Evolutionary conservation across 2,888 invertebrate species (phyloP).

Genomic region (Agrochola lychnidis): DNA sequence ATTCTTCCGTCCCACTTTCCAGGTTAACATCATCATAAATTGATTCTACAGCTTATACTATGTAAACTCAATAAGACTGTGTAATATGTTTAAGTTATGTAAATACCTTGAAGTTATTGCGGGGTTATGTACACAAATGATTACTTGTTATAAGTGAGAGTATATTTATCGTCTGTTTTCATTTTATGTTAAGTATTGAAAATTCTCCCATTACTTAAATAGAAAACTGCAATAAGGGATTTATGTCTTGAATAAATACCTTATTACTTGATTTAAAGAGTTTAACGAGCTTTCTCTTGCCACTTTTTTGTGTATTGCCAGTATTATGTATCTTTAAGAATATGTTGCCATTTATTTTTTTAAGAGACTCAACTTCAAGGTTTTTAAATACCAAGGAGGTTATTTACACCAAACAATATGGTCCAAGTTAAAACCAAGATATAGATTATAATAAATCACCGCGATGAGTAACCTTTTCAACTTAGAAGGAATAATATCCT

Average conservation of each 20-base stretch:
- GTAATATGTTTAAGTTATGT: constrained; percentile 34
- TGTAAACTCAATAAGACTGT: constrained; percentile 32
- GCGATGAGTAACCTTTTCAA: constrained; percentile 38
- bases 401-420: constrained; percentile 31
- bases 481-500: constrained; percentile 30
- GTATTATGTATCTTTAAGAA: background rate
- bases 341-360: background rate
- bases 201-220: background rate
- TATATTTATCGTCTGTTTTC: constrained; percentile 17
- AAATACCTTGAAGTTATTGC: constrained; percentile 35
- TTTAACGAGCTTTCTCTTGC: background rate
- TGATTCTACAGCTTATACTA: constrained; percentile 18
- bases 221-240: background rate
- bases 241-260: background rate
- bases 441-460: constrained; percentile 46
- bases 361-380: background rate
- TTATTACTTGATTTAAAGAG: background rate
- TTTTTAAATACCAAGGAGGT: constrained; percentile 1
- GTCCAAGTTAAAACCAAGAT: constrained; percentile 10
- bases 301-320: background rate
- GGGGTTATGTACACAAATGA: constrained; percentile 5
- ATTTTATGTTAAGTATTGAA: constrained; percentile 1
- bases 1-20: constrained; percentile 43
- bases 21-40: constrained; percentile 22
- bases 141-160: constrained; percentile 21